Evolutionary conservation across 2,797 vertebrate genomes (phyloP).

Genomic region (Scleropages formosus): DNA sequence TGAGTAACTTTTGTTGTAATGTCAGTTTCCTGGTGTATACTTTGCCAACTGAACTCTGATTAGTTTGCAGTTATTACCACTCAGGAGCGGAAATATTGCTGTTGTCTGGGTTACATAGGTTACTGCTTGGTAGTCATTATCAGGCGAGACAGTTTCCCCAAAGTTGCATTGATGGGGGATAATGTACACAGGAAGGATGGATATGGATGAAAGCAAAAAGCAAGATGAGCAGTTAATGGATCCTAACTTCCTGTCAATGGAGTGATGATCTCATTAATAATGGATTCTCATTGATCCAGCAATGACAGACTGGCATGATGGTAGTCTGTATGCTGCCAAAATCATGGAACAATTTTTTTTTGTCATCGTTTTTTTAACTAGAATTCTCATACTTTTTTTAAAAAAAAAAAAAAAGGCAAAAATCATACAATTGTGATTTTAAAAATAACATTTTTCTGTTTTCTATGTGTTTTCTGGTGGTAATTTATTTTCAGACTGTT

Average conservation of each 20-base stretch:
- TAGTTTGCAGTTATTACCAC: neutral
- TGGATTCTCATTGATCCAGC: constrained; percentile 52
- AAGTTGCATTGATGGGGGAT: neutral
- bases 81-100: neutral
- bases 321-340: neutral
- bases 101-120: neutral
- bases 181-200: neutral
- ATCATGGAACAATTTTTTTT: constrained; percentile 4
- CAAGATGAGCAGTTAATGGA: constrained; percentile 56
- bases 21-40: too few species aligned
- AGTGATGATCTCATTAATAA: constrained; percentile 51
- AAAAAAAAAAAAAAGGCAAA: too few species aligned
- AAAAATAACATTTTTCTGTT: neutral
- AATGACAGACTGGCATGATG: constrained; percentile 27
- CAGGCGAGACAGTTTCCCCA: neutral
- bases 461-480: too few species aligned
- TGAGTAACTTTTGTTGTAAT: too few species aligned
- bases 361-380: neutral
- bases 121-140: neutral
- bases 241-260: constrained; percentile 48
- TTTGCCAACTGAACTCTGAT: too few species aligned
- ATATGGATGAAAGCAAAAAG: constrained; percentile 22
- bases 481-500: neutral
- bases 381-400: neutral
- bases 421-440: neutral